A percentile compares a stretch with the other conserved stretches of the same genome.
Conservation (phyloP, 2,888 invertebrate species). For the Campaea margaritaria region DNA sequence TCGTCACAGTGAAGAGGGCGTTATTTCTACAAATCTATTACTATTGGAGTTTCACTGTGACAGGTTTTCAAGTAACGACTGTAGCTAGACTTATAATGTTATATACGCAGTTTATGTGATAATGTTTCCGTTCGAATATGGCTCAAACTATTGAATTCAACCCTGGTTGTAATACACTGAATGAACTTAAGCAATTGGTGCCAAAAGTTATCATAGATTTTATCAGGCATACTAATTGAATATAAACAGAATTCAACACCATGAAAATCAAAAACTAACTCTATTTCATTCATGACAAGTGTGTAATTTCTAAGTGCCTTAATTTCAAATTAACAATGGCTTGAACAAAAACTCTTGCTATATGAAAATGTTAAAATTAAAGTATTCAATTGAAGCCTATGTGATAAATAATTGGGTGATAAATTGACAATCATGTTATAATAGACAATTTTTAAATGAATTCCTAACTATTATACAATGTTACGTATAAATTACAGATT, state of each 20-base stretch:
- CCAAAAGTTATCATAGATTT: not conserved
- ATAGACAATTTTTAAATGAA: not conserved
- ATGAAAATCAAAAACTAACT: not conserved
- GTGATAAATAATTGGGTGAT: constrained; percentile 38
- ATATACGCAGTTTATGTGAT: constrained; percentile 59
- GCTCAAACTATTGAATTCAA: not conserved
- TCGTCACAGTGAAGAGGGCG: constrained; percentile 15
- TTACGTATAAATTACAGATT: not conserved
- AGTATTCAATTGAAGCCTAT: constrained; percentile 17
- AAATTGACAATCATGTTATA: constrained; percentile 26
- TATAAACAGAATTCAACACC: not conserved
- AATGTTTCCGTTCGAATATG: constrained; percentile 34
- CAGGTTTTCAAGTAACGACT: constrained; percentile 37
- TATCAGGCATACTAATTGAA: not conserved
- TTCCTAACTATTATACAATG: not conserved
- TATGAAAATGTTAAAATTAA: not conserved
- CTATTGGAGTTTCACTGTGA: constrained; percentile 10
- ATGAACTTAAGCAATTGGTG: not conserved
- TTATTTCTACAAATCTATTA: not conserved
- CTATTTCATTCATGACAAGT: constrained; percentile 11
- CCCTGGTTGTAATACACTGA: not conserved
- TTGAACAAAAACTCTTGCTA: not conserved
- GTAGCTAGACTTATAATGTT: constrained; percentile 44
- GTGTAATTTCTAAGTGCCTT: constrained; percentile 19
- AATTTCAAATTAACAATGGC: not conserved